A percentile compares a stretch with the other conserved stretches of the same genome.
Evolutionary conservation across 2,113 vertebrate species (phyloP).

Genomic region (Phasianus colchicus): DNA sequence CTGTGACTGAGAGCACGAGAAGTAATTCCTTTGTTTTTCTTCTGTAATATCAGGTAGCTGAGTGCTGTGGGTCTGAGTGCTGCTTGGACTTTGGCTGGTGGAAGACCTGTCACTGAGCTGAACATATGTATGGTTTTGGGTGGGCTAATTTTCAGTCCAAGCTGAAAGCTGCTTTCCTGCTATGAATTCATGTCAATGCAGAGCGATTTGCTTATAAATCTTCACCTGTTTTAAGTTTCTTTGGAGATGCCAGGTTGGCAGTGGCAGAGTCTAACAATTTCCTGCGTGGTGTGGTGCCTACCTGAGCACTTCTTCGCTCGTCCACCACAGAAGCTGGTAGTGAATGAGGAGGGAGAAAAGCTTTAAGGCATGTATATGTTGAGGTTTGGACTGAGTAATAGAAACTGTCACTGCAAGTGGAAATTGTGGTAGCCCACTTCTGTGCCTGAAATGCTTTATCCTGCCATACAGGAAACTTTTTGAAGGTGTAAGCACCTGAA

Average conservation of each 20-base stretch:
- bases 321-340: neutral
- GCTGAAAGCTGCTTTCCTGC: neutral
- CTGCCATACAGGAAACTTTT: fast-evolving
- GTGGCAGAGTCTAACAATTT: neutral
- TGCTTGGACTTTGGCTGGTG: neutral
- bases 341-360: neutral
- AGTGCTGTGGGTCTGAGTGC: neutral
- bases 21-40: neutral
- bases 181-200: neutral
- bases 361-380: fast-evolving
- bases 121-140: neutral
- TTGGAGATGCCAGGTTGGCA: neutral
- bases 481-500: neutral
- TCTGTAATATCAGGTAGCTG: neutral
- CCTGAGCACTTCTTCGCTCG: fast-evolving
- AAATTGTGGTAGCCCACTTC: neutral
- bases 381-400: neutral
- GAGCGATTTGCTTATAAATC: neutral
- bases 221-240: neutral
- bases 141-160: neutral
- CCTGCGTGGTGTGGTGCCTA: fast-evolving
- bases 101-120: neutral
- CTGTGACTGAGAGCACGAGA: neutral
- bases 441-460: neutral
- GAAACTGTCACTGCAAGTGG: neutral